Percentiles rank a stretch among this genome's conserved stretches.
These are phyloP conservation scores for Betta splendens DNA, from an alignment of 2,797 vertebrate species.

Conservation along the genomic window DNA sequence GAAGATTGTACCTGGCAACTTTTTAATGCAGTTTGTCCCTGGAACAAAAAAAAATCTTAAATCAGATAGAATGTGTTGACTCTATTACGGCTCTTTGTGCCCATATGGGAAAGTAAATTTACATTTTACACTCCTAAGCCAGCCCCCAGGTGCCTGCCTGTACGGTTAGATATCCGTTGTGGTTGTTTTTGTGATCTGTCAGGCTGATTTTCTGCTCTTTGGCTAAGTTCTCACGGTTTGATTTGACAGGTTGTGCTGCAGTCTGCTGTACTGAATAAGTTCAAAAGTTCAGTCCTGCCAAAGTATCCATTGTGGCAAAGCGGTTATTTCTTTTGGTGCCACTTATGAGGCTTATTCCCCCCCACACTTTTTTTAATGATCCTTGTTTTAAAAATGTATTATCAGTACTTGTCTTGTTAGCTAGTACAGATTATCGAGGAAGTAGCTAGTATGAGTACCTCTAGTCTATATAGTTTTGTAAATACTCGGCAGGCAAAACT, in stretches of 20 bases:
- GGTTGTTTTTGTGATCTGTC: slow-evolving; percentile 60
- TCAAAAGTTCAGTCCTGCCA: slow-evolving; percentile 37
- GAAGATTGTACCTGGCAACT: slow-evolving; percentile 22
- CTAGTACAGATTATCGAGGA: slow-evolving; percentile 77
- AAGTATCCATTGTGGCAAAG: slow-evolving; percentile 31
- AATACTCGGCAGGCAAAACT: slow-evolving; percentile 71
- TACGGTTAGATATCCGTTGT: slow-evolving; percentile 52
- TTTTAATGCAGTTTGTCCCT: slow-evolving; percentile 35
- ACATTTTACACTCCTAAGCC: slow-evolving; percentile 25
- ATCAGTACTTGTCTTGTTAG: slow-evolving; percentile 80
- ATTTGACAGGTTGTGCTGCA: slow-evolving; percentile 39
- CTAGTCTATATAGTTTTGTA: slow-evolving; percentile 81
- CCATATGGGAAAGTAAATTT: slow-evolving; percentile 42
- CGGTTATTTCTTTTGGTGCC: slow-evolving; percentile 50
- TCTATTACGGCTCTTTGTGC: slow-evolving; percentile 22
- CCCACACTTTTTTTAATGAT: slow-evolving; percentile 58
- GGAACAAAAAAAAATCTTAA: slow-evolving; percentile 33
- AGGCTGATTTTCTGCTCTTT: slow-evolving; percentile 38
- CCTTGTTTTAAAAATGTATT: slow-evolving; percentile 71
- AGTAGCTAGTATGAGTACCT: slow-evolving; percentile 82
- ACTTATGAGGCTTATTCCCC: slow-evolving; percentile 59
- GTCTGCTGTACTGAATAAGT: slow-evolving; percentile 14
- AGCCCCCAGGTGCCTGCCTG: slow-evolving; percentile 7
- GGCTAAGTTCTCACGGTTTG: slow-evolving; percentile 39
- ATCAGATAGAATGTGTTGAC: slow-evolving; percentile 42